Evolutionary conservation across 2,797 vertebrate genomes (phyloP).

Genomic region (Cetoscarus ocellatus): DNA sequence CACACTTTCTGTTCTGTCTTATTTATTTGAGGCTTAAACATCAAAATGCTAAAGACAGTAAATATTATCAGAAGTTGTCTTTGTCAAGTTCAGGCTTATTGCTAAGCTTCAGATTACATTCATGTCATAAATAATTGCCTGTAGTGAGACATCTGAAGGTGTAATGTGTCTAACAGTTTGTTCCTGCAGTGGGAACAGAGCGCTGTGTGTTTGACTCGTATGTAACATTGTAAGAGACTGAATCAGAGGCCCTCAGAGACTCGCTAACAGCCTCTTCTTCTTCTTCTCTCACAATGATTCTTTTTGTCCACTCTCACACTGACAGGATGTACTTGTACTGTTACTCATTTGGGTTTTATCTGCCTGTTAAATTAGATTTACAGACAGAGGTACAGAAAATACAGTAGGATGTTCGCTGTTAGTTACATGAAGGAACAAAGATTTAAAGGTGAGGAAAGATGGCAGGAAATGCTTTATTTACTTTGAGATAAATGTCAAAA

Average conservation of each 20-base stretch:
- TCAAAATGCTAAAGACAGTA: not conserved
- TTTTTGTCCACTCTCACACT: constrained; percentile 63
- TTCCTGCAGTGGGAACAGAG: constrained; percentile 36
- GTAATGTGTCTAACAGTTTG: constrained; percentile 35
- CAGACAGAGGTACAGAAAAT: constrained; percentile 32
- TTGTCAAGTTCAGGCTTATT: not conserved
- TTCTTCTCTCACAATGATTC: constrained; percentile 69
- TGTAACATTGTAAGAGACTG: constrained; percentile 39
- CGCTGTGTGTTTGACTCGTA: constrained; percentile 47
- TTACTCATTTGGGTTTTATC: constrained; percentile 40
- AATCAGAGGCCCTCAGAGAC: constrained; percentile 55
- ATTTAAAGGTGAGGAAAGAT: not conserved
- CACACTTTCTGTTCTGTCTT: not conserved
- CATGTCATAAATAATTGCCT: constrained; percentile 16
- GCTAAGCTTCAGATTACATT: not conserved
- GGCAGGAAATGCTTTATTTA: not conserved
- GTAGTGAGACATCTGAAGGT: constrained; percentile 21
- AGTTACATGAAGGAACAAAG: constrained; percentile 24
- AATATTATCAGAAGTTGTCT: not conserved
- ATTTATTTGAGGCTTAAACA: not conserved
- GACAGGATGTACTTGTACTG: constrained; percentile 48
- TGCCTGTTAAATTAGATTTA: constrained; percentile 19
- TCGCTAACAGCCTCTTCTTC: constrained; percentile 58
- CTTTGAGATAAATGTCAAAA: not conserved
- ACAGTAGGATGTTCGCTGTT: not conserved